These are phyloP conservation scores for Syrrhaptes paradoxus DNA, from an alignment of 2,113 vertebrate species.

Conservation along the genomic window DNA sequence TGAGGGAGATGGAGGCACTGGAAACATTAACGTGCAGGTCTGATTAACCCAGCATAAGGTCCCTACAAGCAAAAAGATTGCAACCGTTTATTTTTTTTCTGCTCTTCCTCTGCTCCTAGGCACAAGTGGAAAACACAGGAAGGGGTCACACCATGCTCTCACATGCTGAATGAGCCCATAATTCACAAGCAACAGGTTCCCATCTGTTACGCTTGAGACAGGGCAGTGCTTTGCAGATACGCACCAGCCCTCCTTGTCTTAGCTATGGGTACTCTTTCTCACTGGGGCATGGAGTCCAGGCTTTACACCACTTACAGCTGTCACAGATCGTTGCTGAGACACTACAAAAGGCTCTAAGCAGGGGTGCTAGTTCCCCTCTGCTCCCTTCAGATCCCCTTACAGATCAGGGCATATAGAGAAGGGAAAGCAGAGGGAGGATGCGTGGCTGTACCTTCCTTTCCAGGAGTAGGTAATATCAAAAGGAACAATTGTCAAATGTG, in stretches of 20 bases:
- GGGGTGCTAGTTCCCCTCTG: background rate
- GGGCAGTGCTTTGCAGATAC: background rate
- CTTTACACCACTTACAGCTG: background rate
- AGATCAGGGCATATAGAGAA: background rate
- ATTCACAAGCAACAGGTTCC: background rate
- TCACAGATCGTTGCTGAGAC: background rate
- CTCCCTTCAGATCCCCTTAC: background rate
- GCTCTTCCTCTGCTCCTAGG: background rate
- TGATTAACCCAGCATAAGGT: background rate
- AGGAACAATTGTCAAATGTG: background rate
- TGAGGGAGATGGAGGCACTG: background rate
- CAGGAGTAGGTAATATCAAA: background rate
- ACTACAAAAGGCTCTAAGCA: background rate
- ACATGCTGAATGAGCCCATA: fast-evolving
- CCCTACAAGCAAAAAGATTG: background rate
- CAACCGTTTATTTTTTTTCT: background rate
- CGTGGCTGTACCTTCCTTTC: background rate
- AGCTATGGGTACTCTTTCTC: background rate
- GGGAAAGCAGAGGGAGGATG: background rate
- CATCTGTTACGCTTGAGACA: background rate
- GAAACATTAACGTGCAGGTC: background rate
- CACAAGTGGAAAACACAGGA: background rate
- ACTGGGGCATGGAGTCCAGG: background rate
- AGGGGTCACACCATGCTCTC: background rate
- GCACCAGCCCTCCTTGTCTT: background rate